These are phyloP conservation scores for Leuctra nigra DNA, from an alignment of 2,888 invertebrate genomes.

Conservation along the genomic window DNA sequence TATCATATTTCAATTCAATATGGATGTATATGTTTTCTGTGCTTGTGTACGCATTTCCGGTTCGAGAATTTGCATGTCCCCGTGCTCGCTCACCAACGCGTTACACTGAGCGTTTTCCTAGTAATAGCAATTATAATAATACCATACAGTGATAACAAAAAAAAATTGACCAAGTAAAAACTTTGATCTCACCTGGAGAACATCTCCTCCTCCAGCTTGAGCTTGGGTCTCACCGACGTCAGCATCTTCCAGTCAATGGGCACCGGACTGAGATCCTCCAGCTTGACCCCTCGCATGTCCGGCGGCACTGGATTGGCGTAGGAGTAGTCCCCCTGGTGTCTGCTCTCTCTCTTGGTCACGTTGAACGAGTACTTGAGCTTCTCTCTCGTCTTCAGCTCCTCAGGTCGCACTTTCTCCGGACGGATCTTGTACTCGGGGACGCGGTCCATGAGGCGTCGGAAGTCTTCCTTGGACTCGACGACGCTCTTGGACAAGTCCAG, in stretches of 20 bases:
- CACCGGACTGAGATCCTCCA: slow-evolving; percentile 73
- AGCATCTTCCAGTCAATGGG: slow-evolving; percentile 92
- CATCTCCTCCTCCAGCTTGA: slow-evolving; percentile 77
- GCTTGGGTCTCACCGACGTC: slow-evolving; percentile 77
- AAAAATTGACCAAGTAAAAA: no score
- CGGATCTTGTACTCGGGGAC: slow-evolving; percentile 87
- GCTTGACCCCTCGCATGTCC: slow-evolving; percentile 69
- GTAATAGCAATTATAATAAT: no score
- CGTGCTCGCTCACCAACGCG: no score
- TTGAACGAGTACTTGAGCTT: slow-evolving; percentile 68
- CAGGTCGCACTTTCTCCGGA: slow-evolving; percentile 72
- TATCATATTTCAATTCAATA: no score
- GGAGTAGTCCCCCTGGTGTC: slow-evolving; percentile 53
- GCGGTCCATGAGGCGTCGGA: slow-evolving; percentile 72
- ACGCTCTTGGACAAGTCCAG: slow-evolving; percentile 76
- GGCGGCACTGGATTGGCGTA: slow-evolving; percentile 74
- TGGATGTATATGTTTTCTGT: no score
- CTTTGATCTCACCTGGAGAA: slow-evolving; percentile 57
- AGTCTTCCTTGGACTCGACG: slow-evolving; percentile 74
- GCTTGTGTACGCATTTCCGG: no score
- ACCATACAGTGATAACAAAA: no score
- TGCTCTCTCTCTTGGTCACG: slow-evolving; percentile 63
- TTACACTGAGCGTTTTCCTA: no score
- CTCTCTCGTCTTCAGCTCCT: slow-evolving; percentile 71
- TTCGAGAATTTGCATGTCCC: no score